Conservation (phyloP, 2,113 vertebrate species). For the Piprites chloris region DNA sequence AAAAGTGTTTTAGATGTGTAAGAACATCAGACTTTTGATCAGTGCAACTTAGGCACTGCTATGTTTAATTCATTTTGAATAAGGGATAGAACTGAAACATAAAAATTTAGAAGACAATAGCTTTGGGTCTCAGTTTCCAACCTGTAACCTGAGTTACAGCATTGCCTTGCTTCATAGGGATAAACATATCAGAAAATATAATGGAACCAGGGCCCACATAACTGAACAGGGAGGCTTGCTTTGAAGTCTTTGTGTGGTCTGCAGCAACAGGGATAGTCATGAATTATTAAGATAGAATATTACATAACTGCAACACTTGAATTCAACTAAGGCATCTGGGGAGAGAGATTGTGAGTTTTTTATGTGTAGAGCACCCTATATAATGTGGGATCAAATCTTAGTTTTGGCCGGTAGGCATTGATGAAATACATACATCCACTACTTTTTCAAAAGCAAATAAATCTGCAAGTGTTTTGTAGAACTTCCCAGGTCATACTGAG, state of each 20-base stretch:
- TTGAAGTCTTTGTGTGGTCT: conserved; percentile 3
- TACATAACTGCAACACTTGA: background rate
- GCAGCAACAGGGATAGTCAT: background rate
- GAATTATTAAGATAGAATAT: background rate
- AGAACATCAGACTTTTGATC: background rate
- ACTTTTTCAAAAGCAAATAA: background rate
- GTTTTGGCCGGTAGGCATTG: background rate
- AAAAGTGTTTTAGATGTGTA: background rate
- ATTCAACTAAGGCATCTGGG: background rate
- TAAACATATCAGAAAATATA: background rate
- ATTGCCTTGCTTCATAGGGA: background rate
- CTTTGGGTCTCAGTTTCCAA: background rate
- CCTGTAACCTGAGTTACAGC: background rate
- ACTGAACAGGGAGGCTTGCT: background rate
- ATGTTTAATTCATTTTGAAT: background rate
- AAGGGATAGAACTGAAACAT: background rate
- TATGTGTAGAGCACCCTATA: background rate
- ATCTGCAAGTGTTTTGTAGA: background rate
- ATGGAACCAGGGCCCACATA: background rate
- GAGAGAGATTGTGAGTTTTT: background rate
- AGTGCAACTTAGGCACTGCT: background rate
- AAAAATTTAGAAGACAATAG: background rate
- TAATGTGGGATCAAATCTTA: background rate
- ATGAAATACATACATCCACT: background rate
- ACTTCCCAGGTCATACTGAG: background rate